phyloP scores from a whole-genome alignment of 2,797 vertebrate species.

The Centroberyx gerrardi region DNA sequence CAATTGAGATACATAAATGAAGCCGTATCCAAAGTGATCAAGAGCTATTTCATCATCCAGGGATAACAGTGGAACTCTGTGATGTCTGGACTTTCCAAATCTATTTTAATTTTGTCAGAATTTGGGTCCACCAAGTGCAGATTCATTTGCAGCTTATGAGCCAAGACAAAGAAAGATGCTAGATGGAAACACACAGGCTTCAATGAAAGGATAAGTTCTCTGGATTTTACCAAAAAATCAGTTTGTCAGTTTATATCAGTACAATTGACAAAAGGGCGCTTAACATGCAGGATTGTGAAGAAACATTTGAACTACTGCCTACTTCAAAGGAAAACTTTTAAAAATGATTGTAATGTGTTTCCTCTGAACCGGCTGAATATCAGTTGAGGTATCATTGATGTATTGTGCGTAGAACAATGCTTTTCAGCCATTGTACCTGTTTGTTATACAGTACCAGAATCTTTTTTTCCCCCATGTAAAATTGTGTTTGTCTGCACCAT shows the following conservation, averaged over 20 bases:
- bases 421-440: not conserved
- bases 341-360: not conserved
- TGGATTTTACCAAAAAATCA: slow-evolving; percentile 16
- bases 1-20: slow-evolving; percentile 34
- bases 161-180: slow-evolving; percentile 23
- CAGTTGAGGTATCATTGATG: not conserved
- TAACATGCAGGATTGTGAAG: slow-evolving; percentile 1
- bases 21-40: slow-evolving; percentile 21
- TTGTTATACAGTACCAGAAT: not conserved
- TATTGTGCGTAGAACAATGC: not conserved
- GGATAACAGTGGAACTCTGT: slow-evolving; percentile 42
- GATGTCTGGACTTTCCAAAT: slow-evolving; percentile 44
- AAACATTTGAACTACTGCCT: not conserved
- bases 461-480: not conserved
- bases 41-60: slow-evolving; percentile 43
- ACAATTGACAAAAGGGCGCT: slow-evolving; percentile 14
- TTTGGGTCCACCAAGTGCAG: slow-evolving; percentile 38
- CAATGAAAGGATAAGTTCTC: slow-evolving; percentile 22
- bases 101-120: slow-evolving; percentile 38
- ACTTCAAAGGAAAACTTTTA: not conserved
- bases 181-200: slow-evolving; percentile 6
- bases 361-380: not conserved
- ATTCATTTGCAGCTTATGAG: slow-evolving; percentile 46
- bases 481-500: slow-evolving; percentile 5
- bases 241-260: slow-evolving; percentile 24